A percentile compares a stretch with the other conserved stretches of the same genome.
Evolutionary conservation across 37 sponge, comb jelly and placozoan genomes (phyloP).

Genomic region (Diacarnus erythraeanus): DNA sequence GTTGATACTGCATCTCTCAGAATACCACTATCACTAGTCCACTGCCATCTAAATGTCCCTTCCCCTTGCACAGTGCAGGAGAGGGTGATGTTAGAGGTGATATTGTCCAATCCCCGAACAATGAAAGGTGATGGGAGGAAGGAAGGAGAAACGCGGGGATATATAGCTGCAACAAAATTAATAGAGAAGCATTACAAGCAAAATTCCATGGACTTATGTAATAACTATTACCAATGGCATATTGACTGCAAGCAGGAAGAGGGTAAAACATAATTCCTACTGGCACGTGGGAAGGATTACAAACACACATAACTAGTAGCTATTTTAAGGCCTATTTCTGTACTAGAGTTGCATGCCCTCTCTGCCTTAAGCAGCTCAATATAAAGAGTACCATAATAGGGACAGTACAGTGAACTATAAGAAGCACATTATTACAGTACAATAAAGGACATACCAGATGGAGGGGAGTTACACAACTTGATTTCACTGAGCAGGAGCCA

Average conservation of each 20-base stretch:
- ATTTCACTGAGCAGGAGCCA: conserved; percentile 52
- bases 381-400: not conserved
- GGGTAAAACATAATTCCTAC: not conserved
- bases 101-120: not conserved
- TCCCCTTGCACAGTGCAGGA: conserved; percentile 53
- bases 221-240: too few relatives aligned
- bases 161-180: not conserved
- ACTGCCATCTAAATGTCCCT: conserved; percentile 44
- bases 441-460: conserved; percentile 23
- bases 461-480: conserved; percentile 13
- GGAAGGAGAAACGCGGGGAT: not conserved
- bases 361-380: too few relatives aligned
- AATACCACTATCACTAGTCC: conserved; percentile 14
- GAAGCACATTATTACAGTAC: too few relatives aligned
- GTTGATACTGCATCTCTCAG: not conserved
- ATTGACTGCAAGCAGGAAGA: too few relatives aligned
- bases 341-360: too few relatives aligned
- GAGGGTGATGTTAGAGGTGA: conserved; percentile 10
- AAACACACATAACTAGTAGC: too few relatives aligned
- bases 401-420: not conserved
- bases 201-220: too few relatives aligned
- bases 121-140: not conserved
- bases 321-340: too few relatives aligned
- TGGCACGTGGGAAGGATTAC: too few relatives aligned
- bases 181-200: too few relatives aligned